phyloP scores from a whole-genome alignment of 2,113 vertebrate genomes.

The Hyperoodon ampullatus region DNA sequence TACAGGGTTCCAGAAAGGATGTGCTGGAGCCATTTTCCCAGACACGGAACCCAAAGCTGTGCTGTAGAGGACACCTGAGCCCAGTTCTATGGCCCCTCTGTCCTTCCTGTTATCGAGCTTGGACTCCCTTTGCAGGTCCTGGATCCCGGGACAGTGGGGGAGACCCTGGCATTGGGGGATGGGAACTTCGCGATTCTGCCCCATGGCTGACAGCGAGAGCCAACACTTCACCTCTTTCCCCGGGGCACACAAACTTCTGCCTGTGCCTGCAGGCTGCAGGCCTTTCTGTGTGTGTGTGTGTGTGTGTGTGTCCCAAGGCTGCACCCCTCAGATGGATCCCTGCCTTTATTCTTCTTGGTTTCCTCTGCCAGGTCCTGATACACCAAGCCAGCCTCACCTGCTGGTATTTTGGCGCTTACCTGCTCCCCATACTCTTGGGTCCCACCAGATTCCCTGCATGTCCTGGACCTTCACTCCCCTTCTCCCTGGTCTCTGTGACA shows the following conservation, averaged over 20 bases:
- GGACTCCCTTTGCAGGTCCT: neutral
- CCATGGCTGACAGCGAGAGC: neutral
- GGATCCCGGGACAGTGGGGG: neutral
- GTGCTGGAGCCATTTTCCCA: neutral
- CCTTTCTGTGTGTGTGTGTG: neutral
- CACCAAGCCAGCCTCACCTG: neutral
- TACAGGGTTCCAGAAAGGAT: neutral
- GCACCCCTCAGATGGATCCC: fast-evolving
- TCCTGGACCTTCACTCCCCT: neutral
- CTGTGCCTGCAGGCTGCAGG: neutral
- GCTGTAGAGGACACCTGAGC: neutral
- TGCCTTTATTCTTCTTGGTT: neutral
- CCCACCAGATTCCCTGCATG: fast-evolving
- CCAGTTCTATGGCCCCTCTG: neutral
- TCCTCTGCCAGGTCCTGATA: neutral
- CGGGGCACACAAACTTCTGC: neutral
- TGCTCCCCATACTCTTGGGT: neutral
- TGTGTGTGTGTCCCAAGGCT: neutral
- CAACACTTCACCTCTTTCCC: neutral
- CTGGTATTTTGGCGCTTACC: neutral
- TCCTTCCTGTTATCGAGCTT: neutral
- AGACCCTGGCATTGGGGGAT: fast-evolving
- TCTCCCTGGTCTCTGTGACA: neutral
- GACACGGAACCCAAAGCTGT: neutral
- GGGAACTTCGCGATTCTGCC: neutral